Conservation (phyloP, 2,113 vertebrate species). For the Lamprotornis superbus region DNA sequence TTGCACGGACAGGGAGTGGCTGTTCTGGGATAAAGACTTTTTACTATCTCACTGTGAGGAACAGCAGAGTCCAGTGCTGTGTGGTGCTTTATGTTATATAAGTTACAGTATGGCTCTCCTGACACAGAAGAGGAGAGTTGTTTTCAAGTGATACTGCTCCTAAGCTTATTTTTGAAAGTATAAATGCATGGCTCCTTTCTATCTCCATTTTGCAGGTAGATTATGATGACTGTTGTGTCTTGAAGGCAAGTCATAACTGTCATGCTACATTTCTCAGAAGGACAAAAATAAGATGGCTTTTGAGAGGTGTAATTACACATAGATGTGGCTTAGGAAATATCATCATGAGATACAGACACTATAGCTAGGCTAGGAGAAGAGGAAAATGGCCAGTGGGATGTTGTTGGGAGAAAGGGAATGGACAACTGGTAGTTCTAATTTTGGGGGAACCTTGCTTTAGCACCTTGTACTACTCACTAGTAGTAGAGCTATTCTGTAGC, state of each 20-base stretch:
- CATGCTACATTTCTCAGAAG: neutral
- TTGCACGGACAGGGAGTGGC: neutral
- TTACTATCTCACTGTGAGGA: neutral
- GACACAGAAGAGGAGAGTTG: neutral
- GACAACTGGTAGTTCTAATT: neutral
- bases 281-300: neutral
- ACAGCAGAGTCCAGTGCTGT: neutral
- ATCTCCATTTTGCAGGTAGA: neutral
- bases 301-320: neutral
- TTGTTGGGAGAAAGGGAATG: neutral
- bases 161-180: neutral
- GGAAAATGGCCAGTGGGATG: neutral
- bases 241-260: neutral
- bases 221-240: neutral
- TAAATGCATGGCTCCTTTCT: neutral
- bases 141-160: neutral
- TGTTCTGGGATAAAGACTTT: neutral
- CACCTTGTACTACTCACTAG: neutral
- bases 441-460: neutral
- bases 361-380: neutral
- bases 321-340: neutral
- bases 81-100: neutral
- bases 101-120: neutral
- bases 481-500: neutral
- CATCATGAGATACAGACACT: neutral